Evolutionary conservation across 2,113 vertebrate species (phyloP).

Genomic region (Indicator maculatus): DNA sequence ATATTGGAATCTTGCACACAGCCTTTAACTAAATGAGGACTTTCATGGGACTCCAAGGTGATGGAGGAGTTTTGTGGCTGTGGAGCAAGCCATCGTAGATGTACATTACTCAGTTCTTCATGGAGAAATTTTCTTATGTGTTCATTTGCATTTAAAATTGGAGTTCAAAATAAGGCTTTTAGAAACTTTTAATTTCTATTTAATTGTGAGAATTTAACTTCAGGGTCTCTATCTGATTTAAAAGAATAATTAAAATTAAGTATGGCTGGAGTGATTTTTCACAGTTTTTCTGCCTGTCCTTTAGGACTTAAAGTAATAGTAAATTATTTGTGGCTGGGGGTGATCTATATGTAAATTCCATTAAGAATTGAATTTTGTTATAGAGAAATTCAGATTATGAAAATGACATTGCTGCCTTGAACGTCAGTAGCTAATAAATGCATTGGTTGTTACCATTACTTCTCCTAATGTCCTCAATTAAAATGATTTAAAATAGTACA

Average conservation of each 20-base stretch:
- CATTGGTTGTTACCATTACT: constrained; percentile 86
- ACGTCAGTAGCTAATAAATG: constrained; percentile 81
- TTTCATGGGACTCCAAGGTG: neutral
- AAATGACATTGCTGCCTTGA: constrained; percentile 77
- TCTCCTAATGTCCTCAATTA: constrained; percentile 89
- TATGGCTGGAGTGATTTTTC: constrained; percentile 87
- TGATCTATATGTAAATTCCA: constrained; percentile 89
- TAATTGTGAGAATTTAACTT: constrained; percentile 86
- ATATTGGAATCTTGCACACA: neutral
- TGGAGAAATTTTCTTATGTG: constrained; percentile 9
- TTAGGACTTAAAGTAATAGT: constrained; percentile 86
- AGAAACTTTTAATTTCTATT: constrained; percentile 88
- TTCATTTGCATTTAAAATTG: constrained; percentile 83
- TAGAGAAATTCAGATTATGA: constrained; percentile 85
- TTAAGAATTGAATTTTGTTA: constrained; percentile 83
- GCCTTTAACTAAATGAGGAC: neutral
- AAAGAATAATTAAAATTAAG: constrained; percentile 98
- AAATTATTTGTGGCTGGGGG: constrained; percentile 89
- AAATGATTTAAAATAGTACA: constrained; percentile 89
- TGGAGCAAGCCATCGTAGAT: neutral
- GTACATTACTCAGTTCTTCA: constrained; percentile 11
- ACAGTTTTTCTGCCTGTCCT: constrained; percentile 81
- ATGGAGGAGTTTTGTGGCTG: neutral
- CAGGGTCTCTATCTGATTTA: constrained; percentile 87
- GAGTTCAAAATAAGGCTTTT: constrained; percentile 79